Evolutionary conservation across 53 echinoderm and acorn worm genomes (phyloP).

Genomic region (Paelopatides confundens): DNA sequence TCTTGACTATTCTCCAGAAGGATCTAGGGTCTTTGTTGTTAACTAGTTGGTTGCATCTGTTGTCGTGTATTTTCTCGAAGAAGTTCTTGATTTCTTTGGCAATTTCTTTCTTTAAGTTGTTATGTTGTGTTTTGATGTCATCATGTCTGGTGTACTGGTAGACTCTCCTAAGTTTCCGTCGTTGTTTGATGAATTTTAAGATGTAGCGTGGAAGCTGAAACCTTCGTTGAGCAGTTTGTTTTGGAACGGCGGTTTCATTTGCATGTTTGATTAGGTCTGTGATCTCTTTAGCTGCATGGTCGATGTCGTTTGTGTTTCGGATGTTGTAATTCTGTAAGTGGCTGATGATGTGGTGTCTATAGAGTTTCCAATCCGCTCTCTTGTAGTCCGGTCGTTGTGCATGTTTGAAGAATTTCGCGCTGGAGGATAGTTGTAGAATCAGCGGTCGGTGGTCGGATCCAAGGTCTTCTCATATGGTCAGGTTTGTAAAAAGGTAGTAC

Average conservation of each 20-base stretch:
- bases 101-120: neutral
- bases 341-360: neutral
- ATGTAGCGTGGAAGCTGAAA: neutral
- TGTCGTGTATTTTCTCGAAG: neutral
- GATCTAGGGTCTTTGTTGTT: neutral
- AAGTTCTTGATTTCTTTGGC: neutral
- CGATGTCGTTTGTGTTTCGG: neutral
- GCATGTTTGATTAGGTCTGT: neutral
- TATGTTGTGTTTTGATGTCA: neutral
- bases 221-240: neutral
- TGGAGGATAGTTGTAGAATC: neutral
- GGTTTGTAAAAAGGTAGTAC: neutral
- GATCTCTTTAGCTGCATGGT: neutral
- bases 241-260: neutral
- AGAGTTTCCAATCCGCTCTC: neutral
- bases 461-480: neutral
- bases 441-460: neutral
- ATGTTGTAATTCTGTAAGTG: neutral
- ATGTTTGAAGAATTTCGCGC: too few relatives aligned
- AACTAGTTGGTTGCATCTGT: neutral
- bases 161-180: neutral
- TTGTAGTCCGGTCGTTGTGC: neutral
- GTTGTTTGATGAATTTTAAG: neutral
- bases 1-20: neutral
- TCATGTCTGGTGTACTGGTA: neutral